Evolutionary conservation across 2,113 vertebrate genomes (phyloP).

Genomic region (Spea multiplicata): DNA sequence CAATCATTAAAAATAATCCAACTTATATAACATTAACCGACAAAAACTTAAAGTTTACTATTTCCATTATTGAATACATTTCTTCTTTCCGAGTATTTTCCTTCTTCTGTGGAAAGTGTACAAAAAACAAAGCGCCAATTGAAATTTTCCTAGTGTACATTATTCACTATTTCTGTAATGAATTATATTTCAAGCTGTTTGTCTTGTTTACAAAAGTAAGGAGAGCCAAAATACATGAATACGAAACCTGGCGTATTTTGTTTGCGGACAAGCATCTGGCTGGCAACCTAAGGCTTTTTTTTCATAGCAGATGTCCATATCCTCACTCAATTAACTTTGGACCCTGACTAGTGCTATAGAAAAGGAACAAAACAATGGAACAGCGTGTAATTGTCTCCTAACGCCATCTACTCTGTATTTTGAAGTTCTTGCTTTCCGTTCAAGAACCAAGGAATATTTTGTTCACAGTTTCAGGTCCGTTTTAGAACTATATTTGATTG

Average conservation of each 20-base stretch:
- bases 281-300: not conserved
- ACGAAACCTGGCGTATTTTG: not conserved
- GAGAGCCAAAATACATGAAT: not conserved
- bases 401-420: too few species aligned
- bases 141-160: not conserved
- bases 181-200: not conserved
- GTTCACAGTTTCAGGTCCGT: too few species aligned
- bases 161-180: not conserved
- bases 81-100: too few species aligned
- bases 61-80: too few species aligned
- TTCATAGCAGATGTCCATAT: constrained; percentile 28
- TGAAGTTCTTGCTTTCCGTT: too few species aligned
- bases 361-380: not conserved
- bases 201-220: not conserved
- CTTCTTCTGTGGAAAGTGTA: not conserved
- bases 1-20: too few species aligned
- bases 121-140: not conserved
- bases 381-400: not conserved
- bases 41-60: too few species aligned
- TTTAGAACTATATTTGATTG: too few species aligned
- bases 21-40: too few species aligned
- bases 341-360: not conserved
- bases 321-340: constrained; percentile 12
- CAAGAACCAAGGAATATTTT: too few species aligned
- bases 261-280: not conserved